phyloP scores from a whole-genome alignment of 2,888 invertebrate species.

The Rhogogaster chlorosoma region DNA sequence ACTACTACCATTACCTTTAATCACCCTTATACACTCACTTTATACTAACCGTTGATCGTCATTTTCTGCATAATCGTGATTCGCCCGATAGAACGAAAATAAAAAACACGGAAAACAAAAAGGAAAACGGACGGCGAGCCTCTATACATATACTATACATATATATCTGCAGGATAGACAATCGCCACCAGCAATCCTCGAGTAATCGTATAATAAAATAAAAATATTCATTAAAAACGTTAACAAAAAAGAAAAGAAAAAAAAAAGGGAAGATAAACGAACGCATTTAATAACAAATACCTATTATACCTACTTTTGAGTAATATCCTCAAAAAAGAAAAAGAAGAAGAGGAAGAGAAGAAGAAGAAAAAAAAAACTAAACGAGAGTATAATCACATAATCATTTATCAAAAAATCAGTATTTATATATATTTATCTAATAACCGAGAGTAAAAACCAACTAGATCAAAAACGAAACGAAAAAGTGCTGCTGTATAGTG shows the following conservation, averaged over 20 bases:
- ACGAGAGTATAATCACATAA: slow-evolving; percentile 18
- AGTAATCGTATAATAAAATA: neutral
- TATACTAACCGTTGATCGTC: slow-evolving; percentile 22
- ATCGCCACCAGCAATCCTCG: slow-evolving; percentile 20
- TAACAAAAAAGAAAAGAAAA: too few species aligned
- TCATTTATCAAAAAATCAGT: slow-evolving; percentile 9
- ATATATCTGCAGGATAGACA: slow-evolving; percentile 44
- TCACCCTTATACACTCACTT: slow-evolving; percentile 28
- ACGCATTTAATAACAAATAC: neutral
- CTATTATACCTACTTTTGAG: neutral
- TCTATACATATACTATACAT: neutral
- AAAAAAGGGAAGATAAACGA: neutral
- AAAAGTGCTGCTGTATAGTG: slow-evolving; percentile 29
- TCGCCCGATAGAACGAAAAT: neutral
- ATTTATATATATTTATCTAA: slow-evolving; percentile 24
- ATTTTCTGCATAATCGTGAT: neutral
- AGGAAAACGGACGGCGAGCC: neutral
- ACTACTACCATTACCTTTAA: slow-evolving; percentile 18
- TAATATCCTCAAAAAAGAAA: neutral
- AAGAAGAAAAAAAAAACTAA: neutral
- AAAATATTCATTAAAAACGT: neutral
- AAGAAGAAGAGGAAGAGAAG: neutral
- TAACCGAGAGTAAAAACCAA: slow-evolving; percentile 12
- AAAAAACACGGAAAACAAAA: neutral
- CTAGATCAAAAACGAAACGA: neutral